phyloP scores from a whole-genome alignment of 2,797 vertebrate species.

The Malurus splendens region DNA sequence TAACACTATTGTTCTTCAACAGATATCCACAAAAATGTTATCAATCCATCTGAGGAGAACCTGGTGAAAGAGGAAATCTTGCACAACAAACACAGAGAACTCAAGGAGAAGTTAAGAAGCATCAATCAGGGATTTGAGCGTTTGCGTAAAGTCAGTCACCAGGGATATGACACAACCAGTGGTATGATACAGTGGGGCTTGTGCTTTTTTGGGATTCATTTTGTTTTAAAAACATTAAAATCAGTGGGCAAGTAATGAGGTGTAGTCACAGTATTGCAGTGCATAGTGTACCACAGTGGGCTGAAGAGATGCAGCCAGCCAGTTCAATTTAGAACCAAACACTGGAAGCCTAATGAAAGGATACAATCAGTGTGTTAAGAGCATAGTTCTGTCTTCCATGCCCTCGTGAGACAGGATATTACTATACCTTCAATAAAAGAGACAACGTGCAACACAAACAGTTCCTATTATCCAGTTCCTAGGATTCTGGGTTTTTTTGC shows the following conservation, averaged over 20 bases:
- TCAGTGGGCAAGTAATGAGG: not conserved
- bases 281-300: fast-evolving
- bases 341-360: not conserved
- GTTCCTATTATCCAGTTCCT: not conserved
- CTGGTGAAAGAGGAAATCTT: constrained; percentile 73
- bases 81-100: constrained; percentile 83
- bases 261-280: not conserved
- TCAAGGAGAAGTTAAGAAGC: constrained; percentile 85
- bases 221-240: fast-evolving
- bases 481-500: fast-evolving
- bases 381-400: not conserved
- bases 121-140: constrained; percentile 91
- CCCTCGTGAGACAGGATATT: not conserved
- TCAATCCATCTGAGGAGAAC: constrained; percentile 80
- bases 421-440: not conserved
- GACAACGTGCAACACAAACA: not conserved
- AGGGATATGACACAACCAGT: constrained; percentile 81
- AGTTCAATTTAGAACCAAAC: not conserved
- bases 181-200: constrained; percentile 66
- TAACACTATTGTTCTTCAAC: not conserved
- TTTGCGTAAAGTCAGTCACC: constrained; percentile 86
- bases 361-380: not conserved
- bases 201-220: not conserved
- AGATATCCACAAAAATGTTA: constrained; percentile 89
- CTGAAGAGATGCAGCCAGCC: not conserved